Conservation (phyloP, 2,797 vertebrate species). For the Lithobates sylvaticus region DNA sequence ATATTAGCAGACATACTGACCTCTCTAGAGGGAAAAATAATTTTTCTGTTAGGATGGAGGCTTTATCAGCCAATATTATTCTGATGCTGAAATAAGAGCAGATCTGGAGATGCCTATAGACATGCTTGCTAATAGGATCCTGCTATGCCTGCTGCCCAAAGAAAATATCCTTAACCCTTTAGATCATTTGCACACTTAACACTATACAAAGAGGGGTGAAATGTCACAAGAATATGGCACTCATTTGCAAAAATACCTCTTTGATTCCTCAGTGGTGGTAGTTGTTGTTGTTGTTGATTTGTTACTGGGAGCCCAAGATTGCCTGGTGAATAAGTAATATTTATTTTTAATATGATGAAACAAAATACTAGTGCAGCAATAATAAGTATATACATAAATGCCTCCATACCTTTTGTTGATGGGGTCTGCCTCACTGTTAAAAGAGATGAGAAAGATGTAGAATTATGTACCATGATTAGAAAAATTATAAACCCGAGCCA, state of each 20-base stretch:
- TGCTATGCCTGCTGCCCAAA: too few relatives aligned
- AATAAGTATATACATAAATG: not conserved
- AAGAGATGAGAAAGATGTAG: not conserved
- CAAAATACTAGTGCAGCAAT: not conserved
- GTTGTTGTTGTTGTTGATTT: not conserved
- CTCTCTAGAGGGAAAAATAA: too few relatives aligned
- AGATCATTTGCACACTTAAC: too few relatives aligned
- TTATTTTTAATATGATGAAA: not conserved
- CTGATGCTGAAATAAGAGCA: too few relatives aligned
- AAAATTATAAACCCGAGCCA: not conserved
- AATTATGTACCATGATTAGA: not conserved
- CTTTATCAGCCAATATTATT: too few relatives aligned
- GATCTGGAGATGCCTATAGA: too few relatives aligned
- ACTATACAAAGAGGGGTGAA: too few relatives aligned
- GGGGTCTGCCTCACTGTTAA: slow-evolving; percentile 32
- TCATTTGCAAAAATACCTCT: slow-evolving; percentile 64
- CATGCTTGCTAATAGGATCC: too few relatives aligned
- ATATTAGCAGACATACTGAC: too few relatives aligned
- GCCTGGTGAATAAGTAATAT: slow-evolving; percentile 66
- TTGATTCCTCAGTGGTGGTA: slow-evolving; percentile 61
- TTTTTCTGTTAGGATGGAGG: too few relatives aligned
- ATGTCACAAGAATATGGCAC: not conserved
- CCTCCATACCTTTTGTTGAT: slow-evolving; percentile 44
- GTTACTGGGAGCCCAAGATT: slow-evolving; percentile 74
- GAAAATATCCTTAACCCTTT: too few relatives aligned